Percentiles rank a stretch among this genome's conserved stretches.
phyloP scores from a whole-genome alignment of 1,140 invertebrate genomes.

The Dysdera silvatica region DNA sequence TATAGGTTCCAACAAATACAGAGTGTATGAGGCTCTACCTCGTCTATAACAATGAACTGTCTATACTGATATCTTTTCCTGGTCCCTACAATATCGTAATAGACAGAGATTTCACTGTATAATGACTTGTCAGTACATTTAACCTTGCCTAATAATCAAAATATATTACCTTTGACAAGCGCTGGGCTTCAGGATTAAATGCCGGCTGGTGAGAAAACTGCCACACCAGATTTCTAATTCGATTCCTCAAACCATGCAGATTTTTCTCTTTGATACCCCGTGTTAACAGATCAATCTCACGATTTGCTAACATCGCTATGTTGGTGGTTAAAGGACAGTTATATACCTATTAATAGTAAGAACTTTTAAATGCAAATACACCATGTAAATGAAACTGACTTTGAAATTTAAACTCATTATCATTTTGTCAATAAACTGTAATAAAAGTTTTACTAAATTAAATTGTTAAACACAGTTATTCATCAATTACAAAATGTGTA shows the following conservation, averaged over 20 bases:
- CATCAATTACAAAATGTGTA: background rate
- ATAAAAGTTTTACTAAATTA: background rate
- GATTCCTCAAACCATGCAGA: slow-evolving; percentile 10
- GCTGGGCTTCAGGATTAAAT: slow-evolving; percentile 19
- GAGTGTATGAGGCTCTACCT: too few relatives aligned
- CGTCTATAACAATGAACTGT: too few relatives aligned
- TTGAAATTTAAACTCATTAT: background rate
- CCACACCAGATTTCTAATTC: slow-evolving; percentile 19
- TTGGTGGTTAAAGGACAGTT: slow-evolving; percentile 2
- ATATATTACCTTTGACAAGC: too few relatives aligned
- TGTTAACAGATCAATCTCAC: slow-evolving; percentile 21
- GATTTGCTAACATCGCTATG: slow-evolving; percentile 4
- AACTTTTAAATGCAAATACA: background rate
- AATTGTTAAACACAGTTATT: background rate
- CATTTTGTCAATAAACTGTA: background rate
- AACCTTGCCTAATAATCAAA: too few relatives aligned
- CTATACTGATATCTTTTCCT: too few relatives aligned
- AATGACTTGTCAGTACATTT: too few relatives aligned
- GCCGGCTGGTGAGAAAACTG: slow-evolving; percentile 11
- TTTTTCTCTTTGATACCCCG: slow-evolving; percentile 4
- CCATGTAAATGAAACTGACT: background rate
- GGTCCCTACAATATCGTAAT: too few relatives aligned
- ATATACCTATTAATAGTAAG: slow-evolving; percentile 6
- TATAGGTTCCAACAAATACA: too few relatives aligned
- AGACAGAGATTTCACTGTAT: too few relatives aligned